Conservation (phyloP, 2,888 invertebrate species). For the Cotesia congregata region DNA sequence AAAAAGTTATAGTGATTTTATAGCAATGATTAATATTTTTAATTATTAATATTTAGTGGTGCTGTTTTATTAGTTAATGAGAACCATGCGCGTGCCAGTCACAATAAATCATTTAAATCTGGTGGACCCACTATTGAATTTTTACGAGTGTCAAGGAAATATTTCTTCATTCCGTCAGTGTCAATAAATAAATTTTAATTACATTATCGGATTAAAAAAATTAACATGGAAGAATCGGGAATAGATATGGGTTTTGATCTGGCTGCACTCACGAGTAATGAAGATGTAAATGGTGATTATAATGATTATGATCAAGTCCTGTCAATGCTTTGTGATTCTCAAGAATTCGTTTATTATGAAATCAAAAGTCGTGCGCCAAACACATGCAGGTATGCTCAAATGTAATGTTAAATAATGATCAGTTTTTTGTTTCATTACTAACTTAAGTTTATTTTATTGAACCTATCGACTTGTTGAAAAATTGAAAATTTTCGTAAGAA, state of each 20-base stretch:
- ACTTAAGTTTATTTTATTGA: not conserved
- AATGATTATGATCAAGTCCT: constrained; percentile 74
- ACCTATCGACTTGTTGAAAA: too few relatives aligned
- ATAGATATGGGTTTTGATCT: constrained; percentile 78
- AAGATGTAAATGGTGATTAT: constrained; percentile 70
- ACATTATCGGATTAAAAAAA: not conserved
- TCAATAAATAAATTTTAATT: not conserved
- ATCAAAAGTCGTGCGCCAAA: constrained; percentile 76
- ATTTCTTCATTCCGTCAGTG: not conserved
- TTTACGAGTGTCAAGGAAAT: not conserved
- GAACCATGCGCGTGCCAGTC: constrained; percentile 21
- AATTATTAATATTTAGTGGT: not conserved
- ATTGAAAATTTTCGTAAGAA: too few relatives aligned
- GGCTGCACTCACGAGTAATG: constrained; percentile 73
- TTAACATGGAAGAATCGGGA: constrained; percentile 76
- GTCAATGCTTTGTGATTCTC: constrained; percentile 72
- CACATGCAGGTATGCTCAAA: constrained; percentile 73
- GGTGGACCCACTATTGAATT: not conserved
- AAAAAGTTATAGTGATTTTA: not conserved
- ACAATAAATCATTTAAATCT: constrained; percentile 19
- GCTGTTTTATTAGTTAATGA: not conserved
- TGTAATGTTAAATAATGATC: not conserved
- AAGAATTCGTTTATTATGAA: constrained; percentile 77
- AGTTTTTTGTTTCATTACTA: not conserved
- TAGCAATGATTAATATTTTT: not conserved